phyloP scores from a whole-genome alignment of 2,113 vertebrate species.

The Brachyistius frenatus region DNA sequence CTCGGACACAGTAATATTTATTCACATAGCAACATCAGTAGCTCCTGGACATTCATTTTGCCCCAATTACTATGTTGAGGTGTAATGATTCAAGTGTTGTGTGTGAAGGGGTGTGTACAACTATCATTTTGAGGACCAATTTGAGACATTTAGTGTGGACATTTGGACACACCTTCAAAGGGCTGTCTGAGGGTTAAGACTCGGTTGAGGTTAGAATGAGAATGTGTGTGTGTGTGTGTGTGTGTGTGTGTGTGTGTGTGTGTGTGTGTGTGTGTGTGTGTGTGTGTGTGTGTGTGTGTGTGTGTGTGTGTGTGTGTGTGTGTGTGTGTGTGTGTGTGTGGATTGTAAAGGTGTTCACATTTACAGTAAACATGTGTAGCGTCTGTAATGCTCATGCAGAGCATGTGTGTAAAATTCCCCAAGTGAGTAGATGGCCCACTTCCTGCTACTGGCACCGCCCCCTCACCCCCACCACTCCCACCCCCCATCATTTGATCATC shows the following conservation, averaged over 20 bases:
- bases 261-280: background rate
- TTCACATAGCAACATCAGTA: no score
- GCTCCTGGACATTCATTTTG: background rate
- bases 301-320: background rate
- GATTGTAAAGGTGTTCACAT: background rate
- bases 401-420: conserved; percentile 8
- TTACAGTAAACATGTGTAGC: background rate
- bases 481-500: conserved; percentile 38
- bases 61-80: background rate
- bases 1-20: no score
- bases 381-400: background rate
- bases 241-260: no score
- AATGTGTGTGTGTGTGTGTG: no score
- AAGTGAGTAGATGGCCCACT: conserved; percentile 13
- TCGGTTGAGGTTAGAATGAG: no score
- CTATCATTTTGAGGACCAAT: no score
- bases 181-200: no score
- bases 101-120: background rate
- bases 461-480: conserved; percentile 19
- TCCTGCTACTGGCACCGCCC: conserved; percentile 5
- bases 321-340: conserved; percentile 5
- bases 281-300: no score
- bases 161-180: no score
- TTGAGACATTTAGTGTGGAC: no score
- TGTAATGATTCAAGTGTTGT: conserved; percentile 22